Conservation (phyloP, 2,888 invertebrate genomes). For the Parnassius apollo region DNA sequence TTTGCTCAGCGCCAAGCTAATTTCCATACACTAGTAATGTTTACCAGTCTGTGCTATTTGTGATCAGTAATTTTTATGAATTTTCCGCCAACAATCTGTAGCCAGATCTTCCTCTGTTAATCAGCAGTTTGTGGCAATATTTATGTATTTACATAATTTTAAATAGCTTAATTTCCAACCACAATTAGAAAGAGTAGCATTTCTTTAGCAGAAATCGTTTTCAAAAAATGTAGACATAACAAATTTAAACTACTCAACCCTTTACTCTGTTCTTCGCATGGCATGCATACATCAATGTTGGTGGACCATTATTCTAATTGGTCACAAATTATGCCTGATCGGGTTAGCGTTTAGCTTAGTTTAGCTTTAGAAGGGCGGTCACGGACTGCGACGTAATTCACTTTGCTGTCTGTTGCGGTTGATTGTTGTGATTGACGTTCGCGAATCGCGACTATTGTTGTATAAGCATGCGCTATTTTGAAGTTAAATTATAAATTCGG, state of each 20-base stretch:
- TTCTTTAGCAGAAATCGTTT: no score
- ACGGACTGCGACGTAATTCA: slow-evolving; percentile 51
- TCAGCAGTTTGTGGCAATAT: no score
- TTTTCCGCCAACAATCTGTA: no score
- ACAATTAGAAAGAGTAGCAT: no score
- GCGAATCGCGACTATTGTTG: slow-evolving; percentile 4
- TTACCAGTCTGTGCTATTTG: no score
- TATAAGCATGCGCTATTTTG: slow-evolving; percentile 1
- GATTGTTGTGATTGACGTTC: slow-evolving; percentile 49
- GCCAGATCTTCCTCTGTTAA: no score
- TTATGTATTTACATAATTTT: no score
- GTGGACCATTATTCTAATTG: slow-evolving; percentile 80
- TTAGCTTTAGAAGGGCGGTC: slow-evolving; percentile 51
- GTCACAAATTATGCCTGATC: slow-evolving; percentile 81
- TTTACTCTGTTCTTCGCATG: slow-evolving; percentile 42
- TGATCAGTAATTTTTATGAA: no score
- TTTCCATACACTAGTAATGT: no score
- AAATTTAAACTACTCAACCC: slow-evolving; percentile 38
- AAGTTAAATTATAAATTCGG: slow-evolving; percentile 7
- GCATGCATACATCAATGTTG: slow-evolving; percentile 75
- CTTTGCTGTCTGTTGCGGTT: slow-evolving; percentile 58
- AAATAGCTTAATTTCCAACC: no score
- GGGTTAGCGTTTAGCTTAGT: slow-evolving; percentile 77
- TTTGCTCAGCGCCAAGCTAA: no score
- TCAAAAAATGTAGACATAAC: no score